A percentile compares a stretch with the other conserved stretches of the same genome.
Evolutionary conservation across 2,797 vertebrate genomes (phyloP).

Genomic region (Accipiter badius): DNA sequence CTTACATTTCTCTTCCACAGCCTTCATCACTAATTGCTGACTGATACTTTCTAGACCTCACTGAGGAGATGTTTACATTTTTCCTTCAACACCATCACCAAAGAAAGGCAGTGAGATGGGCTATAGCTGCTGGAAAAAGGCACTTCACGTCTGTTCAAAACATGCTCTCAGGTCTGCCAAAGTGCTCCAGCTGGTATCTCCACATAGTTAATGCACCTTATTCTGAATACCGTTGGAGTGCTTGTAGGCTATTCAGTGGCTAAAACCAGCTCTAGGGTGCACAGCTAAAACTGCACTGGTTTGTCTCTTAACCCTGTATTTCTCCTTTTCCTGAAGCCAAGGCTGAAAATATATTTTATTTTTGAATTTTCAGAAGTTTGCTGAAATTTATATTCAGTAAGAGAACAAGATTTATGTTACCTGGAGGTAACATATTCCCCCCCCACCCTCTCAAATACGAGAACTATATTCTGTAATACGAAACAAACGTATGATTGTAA

Average conservation of each 20-base stretch:
- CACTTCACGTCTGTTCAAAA: neutral
- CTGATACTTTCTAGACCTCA: neutral
- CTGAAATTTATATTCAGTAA: neutral
- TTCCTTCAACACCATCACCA: neutral
- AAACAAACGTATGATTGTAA: neutral
- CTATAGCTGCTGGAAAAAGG: neutral
- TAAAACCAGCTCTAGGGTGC: neutral
- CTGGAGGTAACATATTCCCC: neutral
- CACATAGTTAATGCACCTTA: neutral
- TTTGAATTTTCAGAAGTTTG: neutral
- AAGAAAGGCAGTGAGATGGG: neutral
- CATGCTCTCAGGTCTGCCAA: neutral
- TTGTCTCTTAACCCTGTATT: neutral
- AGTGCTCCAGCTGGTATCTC: neutral
- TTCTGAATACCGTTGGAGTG: neutral
- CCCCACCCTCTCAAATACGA: neutral
- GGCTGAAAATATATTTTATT: neutral
- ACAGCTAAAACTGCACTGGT: neutral
- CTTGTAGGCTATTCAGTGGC: neutral
- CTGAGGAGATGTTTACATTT: neutral
- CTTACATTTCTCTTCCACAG: neutral
- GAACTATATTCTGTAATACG: neutral
- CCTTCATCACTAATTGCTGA: neutral
- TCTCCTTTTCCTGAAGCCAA: neutral
- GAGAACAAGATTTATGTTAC: neutral